These are phyloP conservation scores for Thinocorus orbignyianus DNA, from an alignment of 2,113 vertebrate species.

Conservation along the genomic window DNA sequence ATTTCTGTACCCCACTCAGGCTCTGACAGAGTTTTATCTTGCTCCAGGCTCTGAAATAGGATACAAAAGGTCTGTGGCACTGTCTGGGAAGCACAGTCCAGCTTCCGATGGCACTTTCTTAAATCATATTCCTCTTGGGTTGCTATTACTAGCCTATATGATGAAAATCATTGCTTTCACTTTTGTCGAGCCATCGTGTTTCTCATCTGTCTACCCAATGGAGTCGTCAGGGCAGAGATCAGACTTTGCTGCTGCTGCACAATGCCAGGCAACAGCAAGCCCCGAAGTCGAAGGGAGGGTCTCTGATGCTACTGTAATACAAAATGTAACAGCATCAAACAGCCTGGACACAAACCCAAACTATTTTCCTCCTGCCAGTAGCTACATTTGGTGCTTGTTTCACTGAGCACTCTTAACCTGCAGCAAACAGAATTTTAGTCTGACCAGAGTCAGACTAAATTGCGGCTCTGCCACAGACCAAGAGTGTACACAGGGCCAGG, in stretches of 20 bases:
- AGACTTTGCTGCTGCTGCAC: neutral
- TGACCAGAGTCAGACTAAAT: rapidly evolving
- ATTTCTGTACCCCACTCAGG: neutral
- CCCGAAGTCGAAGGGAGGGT: neutral
- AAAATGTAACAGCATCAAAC: neutral
- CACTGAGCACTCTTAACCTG: neutral
- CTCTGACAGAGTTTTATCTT: neutral
- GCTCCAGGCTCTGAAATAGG: neutral
- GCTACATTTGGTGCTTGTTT: neutral
- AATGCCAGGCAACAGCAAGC: neutral
- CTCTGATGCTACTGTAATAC: neutral
- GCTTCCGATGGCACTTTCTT: neutral
- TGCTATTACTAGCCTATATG: neutral
- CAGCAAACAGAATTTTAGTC: neutral
- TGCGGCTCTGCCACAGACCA: neutral
- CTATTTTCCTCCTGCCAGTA: neutral
- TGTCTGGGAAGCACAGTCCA: neutral
- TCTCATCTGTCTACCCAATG: neutral
- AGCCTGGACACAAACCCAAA: neutral
- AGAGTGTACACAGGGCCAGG: rapidly evolving
- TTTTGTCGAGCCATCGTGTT: neutral
- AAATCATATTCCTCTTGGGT: neutral
- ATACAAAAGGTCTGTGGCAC: neutral
- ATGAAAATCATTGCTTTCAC: neutral
- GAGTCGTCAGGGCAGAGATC: neutral